Base-by-base conservation (phyloP, 2,888 invertebrate genomes). In the Agrilus biguttatus region DNA sequence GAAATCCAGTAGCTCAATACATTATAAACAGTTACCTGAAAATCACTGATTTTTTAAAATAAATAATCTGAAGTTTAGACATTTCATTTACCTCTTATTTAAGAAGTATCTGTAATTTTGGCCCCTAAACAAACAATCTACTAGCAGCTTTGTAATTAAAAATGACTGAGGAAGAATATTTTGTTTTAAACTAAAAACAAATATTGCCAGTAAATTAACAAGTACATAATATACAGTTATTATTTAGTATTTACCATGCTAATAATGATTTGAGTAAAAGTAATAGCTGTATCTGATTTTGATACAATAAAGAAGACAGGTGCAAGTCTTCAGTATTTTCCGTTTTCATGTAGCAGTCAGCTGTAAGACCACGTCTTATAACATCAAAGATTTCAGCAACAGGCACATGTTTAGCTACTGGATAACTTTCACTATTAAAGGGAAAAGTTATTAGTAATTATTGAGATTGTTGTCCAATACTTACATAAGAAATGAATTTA, bases 401-500 rank as follows among this genome's bases (percentile, higher is more conserved):
- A 33, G 32, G 8, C 10, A 50, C 23, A 12, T 33, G 33, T 44
- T 51, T 51, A n/a, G 39, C 17, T 8, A 40, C 42, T 21, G 49
- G 46, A 46, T 41, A 51, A 32, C 37, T 37, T 13, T 43, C 45
- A 14, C 51, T 51, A 40, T 17, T 47, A 47, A 36, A n/a, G 13
- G 35, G 33, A 37, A 36, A 42, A 33, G 21, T 41, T 8, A 40
- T 37, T 6, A 19, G 14, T 40, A 40, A n/a, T 14, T 38, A 35
- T 44, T 39, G 35, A 36, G n/a, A n/a, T n/a, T n/a, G n/a, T 17
- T 17, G 3, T 17, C 34, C 13, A 19, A 23, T 13, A 47, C 46
- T 42, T 49, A 51, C 51, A 49, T 35, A 8, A 53, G 32, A 48
- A 53, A 47, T 23, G 41, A 42, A 38, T 45, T 47, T n/a, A 48